These are phyloP conservation scores for Trigoniulus corallinus DNA, from an alignment of 1,140 invertebrate species.

Conservation along the genomic window DNA sequence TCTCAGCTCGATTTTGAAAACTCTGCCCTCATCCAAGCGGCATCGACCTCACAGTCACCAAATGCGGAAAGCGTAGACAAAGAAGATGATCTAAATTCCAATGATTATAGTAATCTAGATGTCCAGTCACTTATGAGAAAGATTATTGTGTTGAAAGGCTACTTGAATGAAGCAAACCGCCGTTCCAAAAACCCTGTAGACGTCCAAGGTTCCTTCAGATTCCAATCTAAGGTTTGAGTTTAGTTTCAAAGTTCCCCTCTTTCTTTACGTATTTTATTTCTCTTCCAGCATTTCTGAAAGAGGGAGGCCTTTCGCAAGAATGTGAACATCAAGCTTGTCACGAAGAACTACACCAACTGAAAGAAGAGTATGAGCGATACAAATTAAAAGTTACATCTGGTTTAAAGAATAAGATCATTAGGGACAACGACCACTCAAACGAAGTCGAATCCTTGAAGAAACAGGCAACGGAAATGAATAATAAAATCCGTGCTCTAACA, in stretches of 20 bases:
- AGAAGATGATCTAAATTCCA: slow-evolving; percentile 6
- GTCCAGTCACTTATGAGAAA: slow-evolving; percentile 22
- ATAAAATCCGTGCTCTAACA: slow-evolving; percentile 16
- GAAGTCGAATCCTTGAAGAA: slow-evolving; percentile 23
- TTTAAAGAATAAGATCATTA: slow-evolving; percentile 24
- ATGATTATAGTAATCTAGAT: slow-evolving; percentile 21
- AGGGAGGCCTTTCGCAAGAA: background rate
- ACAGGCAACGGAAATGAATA: slow-evolving; percentile 23
- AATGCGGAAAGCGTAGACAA: background rate
- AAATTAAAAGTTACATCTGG: slow-evolving; percentile 28
- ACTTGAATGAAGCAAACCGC: slow-evolving; percentile 22
- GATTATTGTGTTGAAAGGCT: slow-evolving; percentile 21
- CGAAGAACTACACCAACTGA: slow-evolving; percentile 24
- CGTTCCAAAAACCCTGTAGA: slow-evolving; percentile 26
- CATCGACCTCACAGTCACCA: background rate
- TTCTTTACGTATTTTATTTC: background rate
- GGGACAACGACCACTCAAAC: slow-evolving; percentile 14
- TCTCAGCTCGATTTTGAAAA: slow-evolving; percentile 27
- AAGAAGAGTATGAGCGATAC: slow-evolving; percentile 31
- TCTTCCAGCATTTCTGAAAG: background rate
- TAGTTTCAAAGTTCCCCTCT: background rate
- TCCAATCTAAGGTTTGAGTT: background rate
- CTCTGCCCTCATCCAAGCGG: slow-evolving; percentile 19
- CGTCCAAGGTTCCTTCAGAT: slow-evolving; percentile 20
- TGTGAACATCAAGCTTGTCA: slow-evolving; percentile 17